Evolutionary conservation across 2,888 invertebrate species (phyloP).

Genomic region (Sesamia inferens): DNA sequence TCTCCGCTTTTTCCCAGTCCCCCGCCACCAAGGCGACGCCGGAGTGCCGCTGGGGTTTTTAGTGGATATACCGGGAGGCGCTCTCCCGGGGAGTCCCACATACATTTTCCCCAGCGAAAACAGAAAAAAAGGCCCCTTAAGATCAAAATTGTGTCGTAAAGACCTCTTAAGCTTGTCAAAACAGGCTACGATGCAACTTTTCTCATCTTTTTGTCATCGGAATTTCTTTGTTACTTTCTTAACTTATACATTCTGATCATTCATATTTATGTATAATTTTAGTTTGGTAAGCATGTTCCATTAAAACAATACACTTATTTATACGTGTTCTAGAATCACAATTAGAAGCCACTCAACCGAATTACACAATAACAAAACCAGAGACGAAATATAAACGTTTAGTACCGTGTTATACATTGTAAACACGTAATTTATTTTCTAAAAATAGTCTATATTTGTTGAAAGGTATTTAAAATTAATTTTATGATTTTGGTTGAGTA

Average conservation of each 20-base stretch:
- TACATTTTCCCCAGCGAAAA: too few relatives aligned
- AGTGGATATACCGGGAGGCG: too few relatives aligned
- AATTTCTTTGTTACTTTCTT: neutral
- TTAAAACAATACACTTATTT: conserved; percentile 5
- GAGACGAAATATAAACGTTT: conserved; percentile 10
- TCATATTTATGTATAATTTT: neutral
- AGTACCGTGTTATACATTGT: neutral
- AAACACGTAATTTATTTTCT: conserved; percentile 18
- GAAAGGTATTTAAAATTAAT: neutral
- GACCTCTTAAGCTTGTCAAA: neutral
- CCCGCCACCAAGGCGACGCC: too few relatives aligned
- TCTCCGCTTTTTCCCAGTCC: too few relatives aligned
- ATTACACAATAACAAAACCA: conserved; percentile 20
- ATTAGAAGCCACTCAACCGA: conserved; percentile 11
- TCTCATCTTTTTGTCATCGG: too few relatives aligned
- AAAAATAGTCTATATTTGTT: conserved; percentile 14
- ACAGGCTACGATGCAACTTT: neutral
- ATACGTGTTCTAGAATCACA: conserved; percentile 8
- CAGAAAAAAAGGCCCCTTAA: too few relatives aligned
- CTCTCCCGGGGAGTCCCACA: too few relatives aligned
- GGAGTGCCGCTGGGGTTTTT: too few relatives aligned
- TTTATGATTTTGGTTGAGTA: neutral
- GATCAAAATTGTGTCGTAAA: neutral
- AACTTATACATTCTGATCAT: neutral
- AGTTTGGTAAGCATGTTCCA: neutral